Evolutionary conservation across 2,797 vertebrate genomes (phyloP).

Genomic region (Apodemus agrarius): DNA sequence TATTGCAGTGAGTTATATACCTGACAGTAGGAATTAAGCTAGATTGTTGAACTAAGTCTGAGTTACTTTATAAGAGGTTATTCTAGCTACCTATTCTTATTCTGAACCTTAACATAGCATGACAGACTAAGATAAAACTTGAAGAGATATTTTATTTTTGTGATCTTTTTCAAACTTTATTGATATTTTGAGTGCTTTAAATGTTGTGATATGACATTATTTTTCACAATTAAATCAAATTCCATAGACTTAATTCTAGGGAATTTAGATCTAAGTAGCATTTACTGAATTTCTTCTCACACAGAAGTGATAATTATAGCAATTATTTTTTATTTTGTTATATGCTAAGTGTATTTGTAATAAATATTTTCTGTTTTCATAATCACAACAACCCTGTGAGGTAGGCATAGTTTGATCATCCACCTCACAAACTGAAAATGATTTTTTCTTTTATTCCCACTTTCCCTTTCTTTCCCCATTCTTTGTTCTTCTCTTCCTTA

Average conservation of each 20-base stretch:
- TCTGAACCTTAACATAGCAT: slow-evolving; percentile 2
- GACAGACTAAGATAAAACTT: not conserved
- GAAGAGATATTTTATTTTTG: not conserved
- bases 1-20: slow-evolving; percentile 12
- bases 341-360: not conserved
- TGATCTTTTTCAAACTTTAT: slow-evolving; percentile 10
- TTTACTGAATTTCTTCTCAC: not conserved
- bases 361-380: slow-evolving; percentile 35
- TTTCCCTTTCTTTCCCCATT: not conserved
- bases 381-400: not conserved
- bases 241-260: not conserved
- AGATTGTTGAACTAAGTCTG: slow-evolving; percentile 39
- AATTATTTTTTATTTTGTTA: not conserved
- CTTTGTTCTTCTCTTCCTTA: not conserved
- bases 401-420: slow-evolving; percentile 6
- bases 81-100: slow-evolving; percentile 9
- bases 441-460: not conserved
- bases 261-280: not conserved
- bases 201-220: slow-evolving; percentile 6
- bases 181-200: not conserved
- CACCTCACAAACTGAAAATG: slow-evolving; percentile 23
- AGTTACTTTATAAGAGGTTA: slow-evolving; percentile 15
- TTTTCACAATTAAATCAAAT: slow-evolving; percentile 26
- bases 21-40: slow-evolving; percentile 37
- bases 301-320: not conserved